Evolutionary conservation across 2,113 vertebrate genomes (phyloP).

Genomic region (Malurus alboscapulatus): DNA sequence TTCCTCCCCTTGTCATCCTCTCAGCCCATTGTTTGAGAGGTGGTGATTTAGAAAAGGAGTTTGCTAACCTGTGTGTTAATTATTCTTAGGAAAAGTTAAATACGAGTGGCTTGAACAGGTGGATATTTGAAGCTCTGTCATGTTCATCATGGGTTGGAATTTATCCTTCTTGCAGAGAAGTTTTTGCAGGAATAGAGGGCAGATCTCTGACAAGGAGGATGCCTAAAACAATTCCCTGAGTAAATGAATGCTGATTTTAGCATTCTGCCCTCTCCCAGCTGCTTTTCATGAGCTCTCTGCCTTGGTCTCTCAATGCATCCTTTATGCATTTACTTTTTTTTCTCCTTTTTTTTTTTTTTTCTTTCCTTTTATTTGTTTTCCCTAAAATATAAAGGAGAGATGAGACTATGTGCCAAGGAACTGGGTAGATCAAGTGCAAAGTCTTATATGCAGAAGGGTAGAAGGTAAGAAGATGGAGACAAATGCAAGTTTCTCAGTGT

Average conservation of each 20-base stretch:
- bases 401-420: not conserved
- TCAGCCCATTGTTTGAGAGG: not conserved
- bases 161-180: not conserved
- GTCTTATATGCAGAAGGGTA: not conserved
- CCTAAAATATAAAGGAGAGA: not conserved
- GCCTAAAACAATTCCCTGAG: not conserved
- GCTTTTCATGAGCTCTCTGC: not conserved
- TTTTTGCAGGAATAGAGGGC: not conserved
- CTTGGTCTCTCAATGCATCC: not conserved
- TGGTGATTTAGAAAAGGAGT: not conserved
- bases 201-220: not conserved
- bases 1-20: not conserved
- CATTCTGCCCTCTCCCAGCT: not conserved
- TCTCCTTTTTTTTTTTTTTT: fast-evolving
- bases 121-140: not conserved
- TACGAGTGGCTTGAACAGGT: not conserved
- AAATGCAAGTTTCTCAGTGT: not conserved
- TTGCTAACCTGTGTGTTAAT: not conserved
- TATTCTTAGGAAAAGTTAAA: not conserved
- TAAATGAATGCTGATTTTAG: not conserved
- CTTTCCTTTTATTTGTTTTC: no score
- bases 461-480: not conserved
- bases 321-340: not conserved
- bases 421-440: not conserved
- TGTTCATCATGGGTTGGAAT: not conserved